Evolutionary conservation across 2,888 invertebrate genomes (phyloP), one percentile per base, ranked within the genome.

Genomic region (Pardosa pseudoannulata): DNA sequence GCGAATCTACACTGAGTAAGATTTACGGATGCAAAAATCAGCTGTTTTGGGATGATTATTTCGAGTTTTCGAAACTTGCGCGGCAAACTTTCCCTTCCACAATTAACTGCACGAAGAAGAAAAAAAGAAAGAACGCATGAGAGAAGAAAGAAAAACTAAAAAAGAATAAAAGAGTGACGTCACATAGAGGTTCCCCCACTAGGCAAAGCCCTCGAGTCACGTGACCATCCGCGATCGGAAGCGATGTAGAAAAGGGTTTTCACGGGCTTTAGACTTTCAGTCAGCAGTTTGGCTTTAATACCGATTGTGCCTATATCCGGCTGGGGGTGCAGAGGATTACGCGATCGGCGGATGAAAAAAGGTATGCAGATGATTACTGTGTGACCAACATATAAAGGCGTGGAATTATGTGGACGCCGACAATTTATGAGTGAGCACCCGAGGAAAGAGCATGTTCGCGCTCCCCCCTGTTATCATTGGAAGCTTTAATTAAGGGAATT

Each of bases 251-350:
- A 78, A 80, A 74, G 74, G 79, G 79, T 79, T 70, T 80, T 80
- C 80, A 80, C 80, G 73, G 74, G 50, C 62, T 39, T 50, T 81
- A 73, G 41, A 50, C 74, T 81, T 74, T 81, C 70, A 81, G 81
- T 81, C 80, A 80, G 73, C 80, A 73, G 65, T 72, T 73, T 31
- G 65, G 31, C 62, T 31, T 32, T 56, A 56, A 78, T 70, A 68
- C 68, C 56, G 36, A 68, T 56, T 50, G 56, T 56, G 56, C 56
- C 56, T 56, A 2, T 56, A 31, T 31, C 29, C 65, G 65, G 65
- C 65, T 2, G 9, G 65, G 65, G 65, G 5, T 13, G 31, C 29
- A n/a, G 23, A 19, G 65, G 65, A 56, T 56, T 56, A 56, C 13
- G 16, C 19, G 23, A n/a, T n/a, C 9, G 36, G 36, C 36, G 9